Conservation (phyloP, 2,888 invertebrate genomes). For the Amblyjoppa proteus region DNA sequence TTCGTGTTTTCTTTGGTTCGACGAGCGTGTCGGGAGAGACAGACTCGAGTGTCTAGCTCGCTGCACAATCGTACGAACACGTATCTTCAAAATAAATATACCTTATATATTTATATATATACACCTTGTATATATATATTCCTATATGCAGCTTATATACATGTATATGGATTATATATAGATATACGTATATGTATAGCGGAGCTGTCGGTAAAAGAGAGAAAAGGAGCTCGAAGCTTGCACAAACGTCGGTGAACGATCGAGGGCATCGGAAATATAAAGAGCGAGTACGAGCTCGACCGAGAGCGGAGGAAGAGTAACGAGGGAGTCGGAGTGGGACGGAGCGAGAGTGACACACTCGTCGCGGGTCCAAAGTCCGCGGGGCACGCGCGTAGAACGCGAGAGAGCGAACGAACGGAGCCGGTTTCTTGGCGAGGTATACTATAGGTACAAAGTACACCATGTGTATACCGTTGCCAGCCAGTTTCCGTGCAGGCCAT, state of each 20-base stretch:
- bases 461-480: not conserved
- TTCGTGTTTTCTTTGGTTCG: slow-evolving; percentile 15
- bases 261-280: slow-evolving; percentile 72
- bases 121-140: not conserved
- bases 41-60: not conserved
- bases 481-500: slow-evolving; percentile 18
- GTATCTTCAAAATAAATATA: not conserved
- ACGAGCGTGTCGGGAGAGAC: not conserved
- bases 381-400: slow-evolving; percentile 58
- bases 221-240: slow-evolving; percentile 39
- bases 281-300: slow-evolving; percentile 58
- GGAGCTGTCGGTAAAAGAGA: slow-evolving; percentile 7
- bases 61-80: not conserved
- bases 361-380: slow-evolving; percentile 70
- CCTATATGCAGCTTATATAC: not conserved
- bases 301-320: slow-evolving; percentile 34
- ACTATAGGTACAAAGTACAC: slow-evolving; percentile 61
- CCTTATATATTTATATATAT: no score
- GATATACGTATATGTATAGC: slow-evolving; percentile 30
- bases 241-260: slow-evolving; percentile 50
- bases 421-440: slow-evolving; percentile 63
- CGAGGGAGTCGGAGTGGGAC: slow-evolving; percentile 11
- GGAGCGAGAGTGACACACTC: slow-evolving; percentile 66
- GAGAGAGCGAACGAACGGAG: slow-evolving; percentile 54
- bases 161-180: not conserved